These are phyloP conservation scores for Hassar affinis DNA, from an alignment of 2,113 vertebrate genomes.

Conservation along the genomic window DNA sequence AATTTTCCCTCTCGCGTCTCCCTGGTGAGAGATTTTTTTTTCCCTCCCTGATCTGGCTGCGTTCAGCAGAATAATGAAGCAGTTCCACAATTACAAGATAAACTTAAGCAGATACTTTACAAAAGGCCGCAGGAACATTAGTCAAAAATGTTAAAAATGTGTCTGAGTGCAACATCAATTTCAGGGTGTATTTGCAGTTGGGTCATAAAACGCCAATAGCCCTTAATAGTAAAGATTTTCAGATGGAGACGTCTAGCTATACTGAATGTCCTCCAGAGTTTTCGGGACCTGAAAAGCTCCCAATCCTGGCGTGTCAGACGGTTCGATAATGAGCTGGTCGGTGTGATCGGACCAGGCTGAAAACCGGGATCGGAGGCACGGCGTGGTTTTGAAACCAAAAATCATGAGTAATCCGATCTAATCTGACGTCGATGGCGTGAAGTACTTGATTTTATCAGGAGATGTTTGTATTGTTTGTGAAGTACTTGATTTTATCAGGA, in stretches of 20 bases:
- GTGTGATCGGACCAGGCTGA: not conserved
- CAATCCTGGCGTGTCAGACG: no score
- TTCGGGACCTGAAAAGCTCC: not conserved
- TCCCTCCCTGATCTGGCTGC: slow-evolving; percentile 54
- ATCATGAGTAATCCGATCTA: no score
- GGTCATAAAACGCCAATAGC: not conserved
- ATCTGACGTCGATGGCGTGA: no score
- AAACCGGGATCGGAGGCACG: no score
- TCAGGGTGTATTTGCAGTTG: not conserved
- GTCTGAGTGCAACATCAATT: not conserved
- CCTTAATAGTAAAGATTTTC: not conserved
- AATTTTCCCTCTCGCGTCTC: slow-evolving; percentile 61
- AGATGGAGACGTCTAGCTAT: not conserved
- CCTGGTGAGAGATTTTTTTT: slow-evolving; percentile 54
- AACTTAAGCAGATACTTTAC: slow-evolving; percentile 26
- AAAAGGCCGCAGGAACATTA: not conserved
- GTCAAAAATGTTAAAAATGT: slow-evolving; percentile 2
- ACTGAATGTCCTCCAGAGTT: not conserved
- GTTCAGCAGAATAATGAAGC: slow-evolving; percentile 48
- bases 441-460: no score
- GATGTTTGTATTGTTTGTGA: no score
- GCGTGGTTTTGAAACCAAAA: no score
- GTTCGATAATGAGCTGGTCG: not conserved
- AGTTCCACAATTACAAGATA: slow-evolving; percentile 22
- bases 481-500: no score